These are phyloP conservation scores for Colossoma macropomum DNA, from an alignment of 2,113 vertebrate species.

Conservation along the genomic window DNA sequence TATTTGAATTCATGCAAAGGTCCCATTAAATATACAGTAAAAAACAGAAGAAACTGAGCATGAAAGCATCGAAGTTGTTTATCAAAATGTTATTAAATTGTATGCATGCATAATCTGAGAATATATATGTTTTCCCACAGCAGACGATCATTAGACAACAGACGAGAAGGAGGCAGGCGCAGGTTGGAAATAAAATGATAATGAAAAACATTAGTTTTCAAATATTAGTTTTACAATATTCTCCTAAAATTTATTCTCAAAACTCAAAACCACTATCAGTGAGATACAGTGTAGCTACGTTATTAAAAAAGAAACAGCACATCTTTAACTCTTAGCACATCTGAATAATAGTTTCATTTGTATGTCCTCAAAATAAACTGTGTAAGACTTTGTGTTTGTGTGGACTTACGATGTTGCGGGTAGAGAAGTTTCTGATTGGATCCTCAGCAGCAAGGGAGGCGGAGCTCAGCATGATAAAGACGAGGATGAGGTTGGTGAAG, in stretches of 20 bases:
- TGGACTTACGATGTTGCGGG: conserved; percentile 94
- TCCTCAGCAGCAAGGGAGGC: conserved; percentile 96
- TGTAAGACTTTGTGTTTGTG: neutral
- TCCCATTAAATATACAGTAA: no score
- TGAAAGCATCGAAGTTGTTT: neutral
- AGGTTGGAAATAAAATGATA: neutral
- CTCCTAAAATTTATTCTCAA: neutral
- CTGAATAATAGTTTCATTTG: no score
- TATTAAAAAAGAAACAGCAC: no score
- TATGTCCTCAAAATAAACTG: neutral
- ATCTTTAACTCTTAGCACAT: no score
- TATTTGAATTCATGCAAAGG: no score
- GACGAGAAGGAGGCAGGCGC: no score
- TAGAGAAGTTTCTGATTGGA: conserved; percentile 94
- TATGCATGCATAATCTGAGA: neutral
- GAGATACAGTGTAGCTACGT: no score
- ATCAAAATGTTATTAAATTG: neutral
- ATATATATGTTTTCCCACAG: neutral
- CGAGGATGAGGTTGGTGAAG: conserved; percentile 98
- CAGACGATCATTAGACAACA: neutral
- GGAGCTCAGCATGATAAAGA: conserved; percentile 99
- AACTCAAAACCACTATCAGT: neutral
- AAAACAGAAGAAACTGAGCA: no score
- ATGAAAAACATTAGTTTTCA: neutral
- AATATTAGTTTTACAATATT: neutral